Conservation (phyloP, 1,140 invertebrate genomes). For the Acromyrmex heyeri region DNA sequence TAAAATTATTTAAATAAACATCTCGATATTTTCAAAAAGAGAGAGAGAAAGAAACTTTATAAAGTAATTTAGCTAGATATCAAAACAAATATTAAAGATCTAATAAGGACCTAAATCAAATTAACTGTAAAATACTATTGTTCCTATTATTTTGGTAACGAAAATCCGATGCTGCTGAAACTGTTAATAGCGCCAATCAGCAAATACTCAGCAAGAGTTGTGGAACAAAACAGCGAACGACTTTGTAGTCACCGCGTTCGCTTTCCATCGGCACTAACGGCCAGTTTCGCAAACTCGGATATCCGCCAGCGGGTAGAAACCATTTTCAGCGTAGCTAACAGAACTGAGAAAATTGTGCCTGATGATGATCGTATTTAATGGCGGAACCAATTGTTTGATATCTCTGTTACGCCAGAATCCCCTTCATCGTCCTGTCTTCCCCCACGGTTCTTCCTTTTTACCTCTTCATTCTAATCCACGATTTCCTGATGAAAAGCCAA, state of each 20-base stretch:
- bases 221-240: neutral
- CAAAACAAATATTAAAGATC: neutral
- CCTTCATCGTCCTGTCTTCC: slow-evolving; percentile 56
- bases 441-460: neutral
- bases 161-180: slow-evolving; percentile 21
- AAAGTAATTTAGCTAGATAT: neutral
- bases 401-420: slow-evolving; percentile 70
- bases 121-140: neutral
- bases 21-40: neutral
- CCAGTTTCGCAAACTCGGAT: slow-evolving; percentile 75
- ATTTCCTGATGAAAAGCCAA: slow-evolving; percentile 70
- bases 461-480: slow-evolving; percentile 48
- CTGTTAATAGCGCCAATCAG: slow-evolving; percentile 2
- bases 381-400: slow-evolving; percentile 64
- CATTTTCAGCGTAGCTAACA: slow-evolving; percentile 57
- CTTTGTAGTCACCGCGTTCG: slow-evolving; percentile 20
- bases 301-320: slow-evolving; percentile 66
- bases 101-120: neutral
- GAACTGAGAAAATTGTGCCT: slow-evolving; percentile 53
- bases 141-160: neutral
- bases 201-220: neutral
- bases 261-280: slow-evolving; percentile 36
- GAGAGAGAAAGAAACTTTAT: neutral
- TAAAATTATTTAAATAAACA: neutral
- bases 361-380: slow-evolving; percentile 64